Evolutionary conservation across 2,888 invertebrate genomes (phyloP).

Genomic region (Microctonus aethiopoides): DNA sequence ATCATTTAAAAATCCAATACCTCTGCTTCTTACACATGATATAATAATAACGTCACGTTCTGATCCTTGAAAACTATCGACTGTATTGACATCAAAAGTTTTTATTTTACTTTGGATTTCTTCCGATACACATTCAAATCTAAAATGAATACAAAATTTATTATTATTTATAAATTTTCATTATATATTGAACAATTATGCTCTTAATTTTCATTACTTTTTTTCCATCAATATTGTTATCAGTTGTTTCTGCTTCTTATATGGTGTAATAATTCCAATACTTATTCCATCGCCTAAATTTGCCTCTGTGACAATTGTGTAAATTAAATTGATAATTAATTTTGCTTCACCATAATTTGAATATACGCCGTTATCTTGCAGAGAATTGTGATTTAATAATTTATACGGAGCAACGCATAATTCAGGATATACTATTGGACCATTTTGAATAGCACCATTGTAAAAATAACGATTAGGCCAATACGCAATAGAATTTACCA

Average conservation of each 20-base stretch:
- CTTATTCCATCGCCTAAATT: conserved; percentile 54
- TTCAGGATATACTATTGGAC: conserved; percentile 35
- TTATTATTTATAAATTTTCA: not conserved
- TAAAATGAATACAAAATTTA: not conserved
- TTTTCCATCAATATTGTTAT: not conserved
- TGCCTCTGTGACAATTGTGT: conserved; percentile 64
- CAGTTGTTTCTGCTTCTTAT: conserved; percentile 71
- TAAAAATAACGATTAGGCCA: conserved; percentile 85
- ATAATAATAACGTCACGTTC: conserved; percentile 88
- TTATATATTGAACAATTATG: too few relatives aligned
- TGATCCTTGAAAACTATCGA: conserved; percentile 88
- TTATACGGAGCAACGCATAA: conserved; percentile 71
- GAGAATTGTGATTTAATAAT: conserved; percentile 70
- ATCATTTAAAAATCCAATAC: conserved; percentile 81
- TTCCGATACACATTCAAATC: not conserved
- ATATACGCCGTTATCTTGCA: conserved; percentile 61
- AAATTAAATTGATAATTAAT: conserved; percentile 70
- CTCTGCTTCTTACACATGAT: conserved; percentile 82
- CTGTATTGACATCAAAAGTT: conserved; percentile 74
- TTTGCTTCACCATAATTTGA: conserved; percentile 73
- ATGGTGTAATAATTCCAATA: conserved; percentile 79
- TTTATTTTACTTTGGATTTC: conserved; percentile 32
- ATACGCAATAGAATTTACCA: conserved; percentile 82
- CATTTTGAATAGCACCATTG: conserved; percentile 68
- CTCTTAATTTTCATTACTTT: not conserved